phyloP scores from a whole-genome alignment of 2,888 invertebrate species.

The Aleiodes alternator region DNA sequence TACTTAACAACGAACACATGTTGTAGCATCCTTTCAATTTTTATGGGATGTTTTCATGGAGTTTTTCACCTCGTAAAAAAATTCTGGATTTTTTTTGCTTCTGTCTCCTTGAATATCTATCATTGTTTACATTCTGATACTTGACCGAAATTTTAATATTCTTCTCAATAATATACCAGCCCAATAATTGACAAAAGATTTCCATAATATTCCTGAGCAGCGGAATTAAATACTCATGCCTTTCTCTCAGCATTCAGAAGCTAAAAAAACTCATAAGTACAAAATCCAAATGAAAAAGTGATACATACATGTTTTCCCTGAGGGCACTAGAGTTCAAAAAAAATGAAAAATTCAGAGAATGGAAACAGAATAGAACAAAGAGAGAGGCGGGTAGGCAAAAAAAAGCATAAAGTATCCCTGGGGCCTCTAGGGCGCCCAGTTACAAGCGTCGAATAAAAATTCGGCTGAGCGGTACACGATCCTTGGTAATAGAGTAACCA shows the following conservation, averaged over 20 bases:
- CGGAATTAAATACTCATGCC: background rate
- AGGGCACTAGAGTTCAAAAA: constrained; percentile 46
- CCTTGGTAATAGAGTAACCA: constrained; percentile 63
- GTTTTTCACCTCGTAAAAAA: too few species aligned
- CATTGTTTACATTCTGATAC: too few species aligned
- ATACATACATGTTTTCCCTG: constrained; percentile 24
- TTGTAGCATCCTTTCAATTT: too few species aligned
- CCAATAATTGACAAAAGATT: too few species aligned
- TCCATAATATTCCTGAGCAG: background rate
- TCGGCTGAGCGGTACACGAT: constrained; percentile 66
- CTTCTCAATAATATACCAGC: too few species aligned
- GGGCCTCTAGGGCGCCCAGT: constrained; percentile 60
- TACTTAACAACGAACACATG: too few species aligned
- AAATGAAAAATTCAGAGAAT: constrained; percentile 57
- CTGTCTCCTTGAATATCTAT: too few species aligned
- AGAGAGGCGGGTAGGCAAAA: constrained; percentile 42
- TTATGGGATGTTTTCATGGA: too few species aligned
- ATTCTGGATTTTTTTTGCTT: too few species aligned
- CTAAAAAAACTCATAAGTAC: constrained; percentile 20
- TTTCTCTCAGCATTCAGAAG: background rate
- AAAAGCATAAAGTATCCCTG: constrained; percentile 57
- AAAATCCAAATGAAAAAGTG: constrained; percentile 34
- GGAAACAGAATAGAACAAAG: constrained; percentile 66
- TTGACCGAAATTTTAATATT: too few species aligned
- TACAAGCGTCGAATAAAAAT: constrained; percentile 70